Conservation (phyloP, 2,797 vertebrate genomes). For the Oreochromis grahami region DNA sequence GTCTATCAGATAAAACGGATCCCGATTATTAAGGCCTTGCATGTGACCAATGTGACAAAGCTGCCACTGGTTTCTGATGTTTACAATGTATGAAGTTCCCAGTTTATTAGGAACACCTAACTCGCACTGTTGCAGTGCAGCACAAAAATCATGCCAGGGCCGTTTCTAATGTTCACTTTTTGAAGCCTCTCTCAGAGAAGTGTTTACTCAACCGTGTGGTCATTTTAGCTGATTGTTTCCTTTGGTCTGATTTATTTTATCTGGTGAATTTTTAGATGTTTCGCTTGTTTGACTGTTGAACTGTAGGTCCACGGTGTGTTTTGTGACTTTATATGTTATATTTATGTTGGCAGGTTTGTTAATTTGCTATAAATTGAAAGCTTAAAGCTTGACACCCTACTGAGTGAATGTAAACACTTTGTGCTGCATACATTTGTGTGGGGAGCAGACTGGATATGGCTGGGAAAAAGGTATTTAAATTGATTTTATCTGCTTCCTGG, state of each 20-base stretch:
- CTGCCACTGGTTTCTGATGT: background rate
- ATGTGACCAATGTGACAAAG: background rate
- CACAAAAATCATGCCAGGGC: background rate
- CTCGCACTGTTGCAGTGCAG: background rate
- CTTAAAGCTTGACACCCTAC: background rate
- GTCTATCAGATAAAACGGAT: background rate
- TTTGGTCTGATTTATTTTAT: background rate
- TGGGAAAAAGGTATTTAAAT: background rate
- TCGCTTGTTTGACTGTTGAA: background rate
- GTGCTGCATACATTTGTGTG: background rate
- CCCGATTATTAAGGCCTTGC: background rate
- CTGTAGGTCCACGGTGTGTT: background rate
- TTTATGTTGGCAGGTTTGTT: background rate
- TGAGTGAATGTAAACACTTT: background rate
- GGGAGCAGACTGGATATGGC: background rate
- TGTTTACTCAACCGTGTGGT: background rate
- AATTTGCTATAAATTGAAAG: background rate
- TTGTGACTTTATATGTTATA: background rate
- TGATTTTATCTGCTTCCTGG: background rate
- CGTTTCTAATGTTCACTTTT: background rate
- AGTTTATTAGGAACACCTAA: background rate
- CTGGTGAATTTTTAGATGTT: background rate
- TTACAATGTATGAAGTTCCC: background rate
- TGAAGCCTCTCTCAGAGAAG: background rate
- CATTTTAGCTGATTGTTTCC: background rate